These are phyloP conservation scores for Apteryx mantelli DNA, from an alignment of 2,113 vertebrate species.

Conservation along the genomic window DNA sequence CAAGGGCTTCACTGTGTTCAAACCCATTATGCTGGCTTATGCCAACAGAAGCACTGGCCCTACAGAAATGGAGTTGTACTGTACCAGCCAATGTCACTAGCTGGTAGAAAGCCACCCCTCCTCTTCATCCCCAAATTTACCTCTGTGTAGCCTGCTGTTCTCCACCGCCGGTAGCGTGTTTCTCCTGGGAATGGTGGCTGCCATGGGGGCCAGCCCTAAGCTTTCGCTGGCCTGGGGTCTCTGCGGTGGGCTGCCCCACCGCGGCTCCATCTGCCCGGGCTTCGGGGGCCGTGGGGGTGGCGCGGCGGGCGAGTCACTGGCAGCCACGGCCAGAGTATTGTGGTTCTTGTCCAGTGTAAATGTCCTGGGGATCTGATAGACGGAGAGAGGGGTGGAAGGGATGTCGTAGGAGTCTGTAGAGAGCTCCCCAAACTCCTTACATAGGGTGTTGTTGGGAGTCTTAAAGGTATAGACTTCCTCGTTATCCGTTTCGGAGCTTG, in stretches of 20 bases:
- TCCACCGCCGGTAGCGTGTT: slow-evolving; percentile 96
- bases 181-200: slow-evolving; percentile 91
- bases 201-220: slow-evolving; percentile 66
- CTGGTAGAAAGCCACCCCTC: neutral
- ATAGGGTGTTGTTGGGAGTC: slow-evolving; percentile 91
- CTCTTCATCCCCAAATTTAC: slow-evolving; percentile 66
- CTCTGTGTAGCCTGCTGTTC: slow-evolving; percentile 94
- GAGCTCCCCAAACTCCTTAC: slow-evolving; percentile 83
- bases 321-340: slow-evolving; percentile 85
- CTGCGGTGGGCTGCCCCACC: slow-evolving; percentile 88
- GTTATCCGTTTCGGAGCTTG: slow-evolving; percentile 83
- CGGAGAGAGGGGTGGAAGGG: slow-evolving; percentile 85
- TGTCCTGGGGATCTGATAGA: slow-evolving; percentile 95
- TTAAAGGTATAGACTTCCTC: slow-evolving; percentile 95
- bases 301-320: slow-evolving; percentile 79
- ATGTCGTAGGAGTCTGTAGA: slow-evolving; percentile 90
- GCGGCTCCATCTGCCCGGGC: slow-evolving; percentile 85
- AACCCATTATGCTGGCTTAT: fast-evolving
- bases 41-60: neutral
- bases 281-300: slow-evolving; percentile 93
- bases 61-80: neutral
- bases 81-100: neutral
- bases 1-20: neutral
- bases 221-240: slow-evolving; percentile 81
- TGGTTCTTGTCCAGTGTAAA: slow-evolving; percentile 96